Evolutionary conservation across 1,140 invertebrate genomes (phyloP), one percentile per base, ranked within the genome.

Genomic region (Cydia fagiglandana): DNA sequence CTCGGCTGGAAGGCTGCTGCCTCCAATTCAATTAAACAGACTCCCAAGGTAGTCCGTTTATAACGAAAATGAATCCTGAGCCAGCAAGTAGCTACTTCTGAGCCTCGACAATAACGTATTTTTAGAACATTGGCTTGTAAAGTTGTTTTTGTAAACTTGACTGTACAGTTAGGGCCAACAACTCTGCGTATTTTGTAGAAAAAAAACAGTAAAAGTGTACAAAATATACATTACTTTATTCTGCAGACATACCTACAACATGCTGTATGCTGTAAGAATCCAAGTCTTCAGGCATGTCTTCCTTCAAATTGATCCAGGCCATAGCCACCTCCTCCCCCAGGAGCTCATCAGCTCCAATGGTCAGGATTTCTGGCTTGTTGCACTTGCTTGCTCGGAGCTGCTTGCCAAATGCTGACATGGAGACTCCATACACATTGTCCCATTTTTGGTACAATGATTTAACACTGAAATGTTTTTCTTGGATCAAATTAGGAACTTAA

Each of bases 391-490:
- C 74, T 38, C 95, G 85, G 38, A 95, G 79, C 66, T 93, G 87
- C 68, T 88, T 88, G 4, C 91, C 93, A 83, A 96, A 94, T 47
- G 85, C 81, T 73, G 88, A 83, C 93, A 96, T 94, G 47, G 92
- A 93, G 5, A 95, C 90, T 24, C 94, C 95, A 84, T 94, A 85
- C 2, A 95, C 86, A 82, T 94, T 82, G 15, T 93, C 83, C 95
- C 95, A 96, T 80, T 93, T 88, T 41, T 95, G 90, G 84, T 95
- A 95, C 77, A 96, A 93, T 6, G 90, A 89, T 50, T 96, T 95
- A 4, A 97, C 87, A 80, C 94, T 95, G 77, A 64, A 86, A 85
- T 45, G 24, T 28, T 17, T 56, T 56, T n/a, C 50, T 17, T 47
- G 45, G 45, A 15, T 47, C 45, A 47, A 47, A 41, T 41, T 47